A percentile compares a stretch with the other conserved stretches of the same genome.
phyloP scores from a whole-genome alignment of 2,113 vertebrate genomes.

The Neoarius graeffei region DNA sequence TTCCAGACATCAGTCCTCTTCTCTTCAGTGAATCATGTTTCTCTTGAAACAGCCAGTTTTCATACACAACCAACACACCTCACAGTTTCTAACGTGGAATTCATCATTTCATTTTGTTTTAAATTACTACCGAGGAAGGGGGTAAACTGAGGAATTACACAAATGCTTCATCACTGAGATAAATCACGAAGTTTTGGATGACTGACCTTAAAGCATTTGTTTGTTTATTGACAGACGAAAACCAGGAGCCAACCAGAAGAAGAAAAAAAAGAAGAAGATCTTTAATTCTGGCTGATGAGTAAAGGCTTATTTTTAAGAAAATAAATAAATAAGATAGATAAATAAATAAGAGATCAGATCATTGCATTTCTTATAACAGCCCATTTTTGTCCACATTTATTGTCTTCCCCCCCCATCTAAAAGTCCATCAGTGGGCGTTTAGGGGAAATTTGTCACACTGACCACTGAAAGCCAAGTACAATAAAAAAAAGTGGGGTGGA shows the following conservation, averaged over 20 bases:
- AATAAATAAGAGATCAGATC: conserved; percentile 31
- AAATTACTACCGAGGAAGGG: background rate
- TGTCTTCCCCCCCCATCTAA: background rate
- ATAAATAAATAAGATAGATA: no score
- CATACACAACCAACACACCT: background rate
- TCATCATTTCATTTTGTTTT: background rate
- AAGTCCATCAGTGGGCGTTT: conserved; percentile 28
- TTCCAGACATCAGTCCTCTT: background rate
- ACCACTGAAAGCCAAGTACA: conserved; percentile 14
- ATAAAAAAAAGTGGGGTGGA: background rate
- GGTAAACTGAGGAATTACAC: background rate
- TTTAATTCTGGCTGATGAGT: background rate
- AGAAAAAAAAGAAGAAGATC: background rate
- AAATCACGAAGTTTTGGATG: background rate
- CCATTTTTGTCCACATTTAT: conserved; percentile 4
- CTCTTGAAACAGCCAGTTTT: background rate
- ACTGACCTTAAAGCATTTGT: background rate
- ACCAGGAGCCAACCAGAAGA: background rate
- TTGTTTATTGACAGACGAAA: background rate
- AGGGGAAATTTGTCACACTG: conserved; percentile 25
- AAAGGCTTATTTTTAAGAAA: background rate
- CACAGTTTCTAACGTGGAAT: background rate
- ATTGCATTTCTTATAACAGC: conserved; percentile 19
- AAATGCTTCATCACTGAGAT: background rate
- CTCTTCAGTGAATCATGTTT: background rate